Conservation (phyloP, 1,140 invertebrate species). For the Drosophila setifemur region DNA sequence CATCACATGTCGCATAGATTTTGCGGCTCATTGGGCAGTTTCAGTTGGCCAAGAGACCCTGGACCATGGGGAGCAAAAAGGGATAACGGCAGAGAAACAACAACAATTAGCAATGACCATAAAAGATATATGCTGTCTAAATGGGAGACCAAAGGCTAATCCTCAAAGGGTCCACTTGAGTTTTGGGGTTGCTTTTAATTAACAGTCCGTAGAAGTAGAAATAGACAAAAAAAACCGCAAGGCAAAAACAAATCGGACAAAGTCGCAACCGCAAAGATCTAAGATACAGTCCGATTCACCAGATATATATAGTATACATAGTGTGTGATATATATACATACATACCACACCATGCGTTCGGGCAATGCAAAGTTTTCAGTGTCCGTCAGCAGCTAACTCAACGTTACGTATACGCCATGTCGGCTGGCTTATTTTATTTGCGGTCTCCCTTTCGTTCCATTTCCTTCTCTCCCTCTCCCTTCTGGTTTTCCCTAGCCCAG, state of each 20-base stretch:
- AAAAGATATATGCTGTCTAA: conserved; percentile 63
- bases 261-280: conserved; percentile 68
- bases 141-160: conserved; percentile 56
- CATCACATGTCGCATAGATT: conserved; percentile 79
- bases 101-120: conserved; percentile 70
- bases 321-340: background rate
- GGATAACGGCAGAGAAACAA: background rate
- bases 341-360: background rate
- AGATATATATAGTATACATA: background rate
- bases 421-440: conserved; percentile 69
- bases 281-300: conserved; percentile 42
- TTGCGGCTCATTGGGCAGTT: conserved; percentile 62
- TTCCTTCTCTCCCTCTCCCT: background rate
- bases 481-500: too few species aligned
- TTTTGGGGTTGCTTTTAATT: conserved; percentile 67
- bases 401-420: conserved; percentile 73
- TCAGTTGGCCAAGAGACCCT: conserved; percentile 7
- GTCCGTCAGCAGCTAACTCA: conserved; percentile 62
- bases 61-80: too few species aligned
- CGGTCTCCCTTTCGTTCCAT: conserved; percentile 39
- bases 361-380: conserved; percentile 56
- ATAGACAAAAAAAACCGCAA: background rate
- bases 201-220: conserved; percentile 30
- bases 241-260: conserved; percentile 59
- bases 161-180: conserved; percentile 61